phyloP scores from a whole-genome alignment of 2,797 vertebrate genomes.

The Leptodactylus fallax region DNA sequence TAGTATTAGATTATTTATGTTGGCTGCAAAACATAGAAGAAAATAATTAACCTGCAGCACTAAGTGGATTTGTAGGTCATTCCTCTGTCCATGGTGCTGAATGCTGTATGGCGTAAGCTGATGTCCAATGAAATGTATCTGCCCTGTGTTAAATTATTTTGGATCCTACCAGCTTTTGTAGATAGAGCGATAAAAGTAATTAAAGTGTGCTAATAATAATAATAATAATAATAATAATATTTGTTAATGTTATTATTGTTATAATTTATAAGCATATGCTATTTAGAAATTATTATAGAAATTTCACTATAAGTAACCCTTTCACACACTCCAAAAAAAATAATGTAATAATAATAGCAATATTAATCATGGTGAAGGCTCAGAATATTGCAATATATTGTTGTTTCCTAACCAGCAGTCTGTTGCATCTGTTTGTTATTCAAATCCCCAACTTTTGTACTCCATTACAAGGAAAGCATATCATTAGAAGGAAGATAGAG shows the following conservation, averaged over 20 bases:
- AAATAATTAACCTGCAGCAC: neutral
- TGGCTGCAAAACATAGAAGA: neutral
- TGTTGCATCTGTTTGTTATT: neutral
- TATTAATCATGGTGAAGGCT: neutral
- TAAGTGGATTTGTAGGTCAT: neutral
- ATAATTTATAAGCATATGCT: too few relatives aligned
- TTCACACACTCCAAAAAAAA: neutral
- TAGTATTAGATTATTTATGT: neutral
- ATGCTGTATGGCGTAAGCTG: neutral
- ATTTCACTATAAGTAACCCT: too few relatives aligned
- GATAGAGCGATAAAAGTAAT: too few relatives aligned
- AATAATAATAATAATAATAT: too few relatives aligned
- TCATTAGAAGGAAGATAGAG: neutral
- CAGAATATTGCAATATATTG: too few relatives aligned
- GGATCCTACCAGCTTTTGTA: too few relatives aligned
- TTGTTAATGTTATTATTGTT: too few relatives aligned
- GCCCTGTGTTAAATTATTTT: neutral
- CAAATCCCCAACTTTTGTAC: neutral
- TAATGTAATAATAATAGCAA: neutral
- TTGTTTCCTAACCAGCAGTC: neutral
- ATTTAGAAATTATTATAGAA: too few relatives aligned
- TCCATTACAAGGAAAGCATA: neutral
- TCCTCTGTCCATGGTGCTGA: constrained; percentile 49
- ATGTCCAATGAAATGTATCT: neutral
- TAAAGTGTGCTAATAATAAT: too few relatives aligned